phyloP scores from a whole-genome alignment of 1,140 invertebrate genomes.

The Alviniconcha marisindica region DNA sequence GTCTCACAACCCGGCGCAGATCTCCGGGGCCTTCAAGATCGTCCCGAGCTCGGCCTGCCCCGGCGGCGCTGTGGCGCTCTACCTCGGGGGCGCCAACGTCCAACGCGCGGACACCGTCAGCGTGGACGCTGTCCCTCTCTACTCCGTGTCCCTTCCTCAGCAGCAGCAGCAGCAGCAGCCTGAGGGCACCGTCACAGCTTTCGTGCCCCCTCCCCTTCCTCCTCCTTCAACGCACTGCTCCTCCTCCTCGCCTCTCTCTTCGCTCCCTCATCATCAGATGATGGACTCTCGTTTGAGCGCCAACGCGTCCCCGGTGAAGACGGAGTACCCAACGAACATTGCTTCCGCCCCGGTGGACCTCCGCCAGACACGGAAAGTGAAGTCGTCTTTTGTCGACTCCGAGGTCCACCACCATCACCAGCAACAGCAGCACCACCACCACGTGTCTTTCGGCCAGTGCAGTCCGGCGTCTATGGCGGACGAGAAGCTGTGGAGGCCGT shows the following conservation, averaged over 20 bases:
- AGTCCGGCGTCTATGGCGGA: conserved; percentile 14
- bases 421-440: neutral
- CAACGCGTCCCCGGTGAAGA: neutral
- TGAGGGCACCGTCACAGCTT: conserved; percentile 18
- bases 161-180: too few species aligned
- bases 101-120: neutral
- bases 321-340: neutral
- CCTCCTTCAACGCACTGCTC: conserved; percentile 16
- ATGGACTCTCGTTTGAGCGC: neutral
- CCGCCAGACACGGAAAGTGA: conserved; percentile 1
- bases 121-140: conserved; percentile 43
- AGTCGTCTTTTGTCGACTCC: neutral
- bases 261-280: too few species aligned
- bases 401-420: neutral
- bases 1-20: neutral
- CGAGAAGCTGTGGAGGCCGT: conserved; percentile 41
- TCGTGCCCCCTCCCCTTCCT: conserved; percentile 29
- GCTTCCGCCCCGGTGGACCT: conserved; percentile 17
- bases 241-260: too few species aligned
- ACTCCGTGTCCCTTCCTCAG: conserved; percentile 15
- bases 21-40: conserved; percentile 42
- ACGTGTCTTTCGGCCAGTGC: neutral
- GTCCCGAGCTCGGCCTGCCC: conserved; percentile 37
- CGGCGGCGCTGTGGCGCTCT: conserved; percentile 39
- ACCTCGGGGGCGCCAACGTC: conserved; percentile 21